Conservation (phyloP, 2,113 vertebrate genomes). For the Halichoerus grypus region DNA sequence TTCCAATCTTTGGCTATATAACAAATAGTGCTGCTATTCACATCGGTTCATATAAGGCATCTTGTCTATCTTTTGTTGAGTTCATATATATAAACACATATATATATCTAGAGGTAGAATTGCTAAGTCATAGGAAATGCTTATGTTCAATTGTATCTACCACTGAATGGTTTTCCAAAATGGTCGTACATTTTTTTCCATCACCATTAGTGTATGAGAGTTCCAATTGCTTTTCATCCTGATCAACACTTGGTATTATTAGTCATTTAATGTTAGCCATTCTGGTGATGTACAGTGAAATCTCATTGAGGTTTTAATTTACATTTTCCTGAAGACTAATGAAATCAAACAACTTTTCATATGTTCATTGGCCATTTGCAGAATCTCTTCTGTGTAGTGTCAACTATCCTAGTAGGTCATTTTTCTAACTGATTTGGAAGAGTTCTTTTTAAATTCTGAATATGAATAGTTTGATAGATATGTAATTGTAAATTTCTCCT, state of each 20-base stretch:
- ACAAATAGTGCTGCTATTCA: background rate
- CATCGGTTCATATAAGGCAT: background rate
- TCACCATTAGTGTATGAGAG: background rate
- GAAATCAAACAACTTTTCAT: background rate
- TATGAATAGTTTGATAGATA: background rate
- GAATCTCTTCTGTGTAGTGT: background rate
- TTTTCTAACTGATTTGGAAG: background rate
- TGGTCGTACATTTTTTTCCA: background rate
- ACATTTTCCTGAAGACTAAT: background rate
- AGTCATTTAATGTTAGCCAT: background rate
- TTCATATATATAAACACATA: background rate
- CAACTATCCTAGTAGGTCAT: background rate
- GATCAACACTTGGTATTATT: background rate
- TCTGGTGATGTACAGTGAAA: background rate
- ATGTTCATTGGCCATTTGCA: background rate
- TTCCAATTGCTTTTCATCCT: background rate
- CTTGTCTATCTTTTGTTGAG: background rate
- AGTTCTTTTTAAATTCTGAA: background rate
- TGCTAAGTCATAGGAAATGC: background rate
- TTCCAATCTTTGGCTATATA: background rate
- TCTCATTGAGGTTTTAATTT: background rate
- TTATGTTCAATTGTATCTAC: background rate
- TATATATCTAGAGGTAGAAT: background rate
- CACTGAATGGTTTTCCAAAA: conserved; percentile 25
- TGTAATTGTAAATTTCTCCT: background rate